Conservation (phyloP, 2,888 invertebrate species). For the Parnassius smintheus region DNA sequence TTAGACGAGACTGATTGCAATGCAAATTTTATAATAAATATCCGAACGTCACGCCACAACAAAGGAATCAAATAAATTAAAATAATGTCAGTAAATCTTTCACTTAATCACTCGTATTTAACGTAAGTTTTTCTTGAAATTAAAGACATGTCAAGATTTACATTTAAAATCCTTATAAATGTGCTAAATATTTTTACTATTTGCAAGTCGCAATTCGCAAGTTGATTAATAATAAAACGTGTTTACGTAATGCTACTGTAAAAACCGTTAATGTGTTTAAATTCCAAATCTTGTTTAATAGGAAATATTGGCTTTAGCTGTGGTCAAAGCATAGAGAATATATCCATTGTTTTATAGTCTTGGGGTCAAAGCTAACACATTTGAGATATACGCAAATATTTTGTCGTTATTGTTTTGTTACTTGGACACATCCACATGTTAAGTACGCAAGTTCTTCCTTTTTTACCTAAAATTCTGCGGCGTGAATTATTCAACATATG, state of each 20-base stretch:
- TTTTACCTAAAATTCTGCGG: too few species aligned
- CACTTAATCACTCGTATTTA: neutral
- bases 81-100: constrained; percentile 5
- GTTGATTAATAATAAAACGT: neutral
- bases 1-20: constrained; percentile 10
- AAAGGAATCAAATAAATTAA: constrained; percentile 18
- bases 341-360: too few species aligned
- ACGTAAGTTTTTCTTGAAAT: neutral
- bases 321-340: too few species aligned
- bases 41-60: constrained; percentile 7
- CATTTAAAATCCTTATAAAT: constrained; percentile 3
- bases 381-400: too few species aligned
- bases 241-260: constrained; percentile 12
- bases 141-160: constrained; percentile 2
- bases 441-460: too few species aligned
- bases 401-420: too few species aligned
- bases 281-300: too few species aligned
- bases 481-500: too few species aligned
- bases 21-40: constrained; percentile 14
- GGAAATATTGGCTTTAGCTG: too few species aligned
- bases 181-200: constrained; percentile 9
- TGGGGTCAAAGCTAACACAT: too few species aligned
- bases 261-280: neutral
- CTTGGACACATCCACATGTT: too few species aligned
- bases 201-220: too few species aligned